Evolutionary conservation across 2,797 vertebrate species (phyloP), one percentile per base, ranked within the genome.

Genomic region (Centroberyx gerrardi): DNA sequence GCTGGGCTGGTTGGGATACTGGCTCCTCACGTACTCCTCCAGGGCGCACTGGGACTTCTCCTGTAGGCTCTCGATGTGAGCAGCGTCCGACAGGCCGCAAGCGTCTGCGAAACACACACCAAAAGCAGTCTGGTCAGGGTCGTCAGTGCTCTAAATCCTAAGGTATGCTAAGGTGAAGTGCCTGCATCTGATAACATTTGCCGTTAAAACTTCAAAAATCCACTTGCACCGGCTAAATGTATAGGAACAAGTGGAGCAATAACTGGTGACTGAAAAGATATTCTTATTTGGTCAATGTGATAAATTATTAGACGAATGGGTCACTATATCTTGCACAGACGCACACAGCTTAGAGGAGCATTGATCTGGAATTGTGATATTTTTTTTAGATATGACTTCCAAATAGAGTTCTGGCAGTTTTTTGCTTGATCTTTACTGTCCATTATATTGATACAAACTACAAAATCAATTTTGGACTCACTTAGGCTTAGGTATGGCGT

Each of bases 21-120:
- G 98, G 96, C 98, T 99, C 91, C 98, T 94, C 88, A 99, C 98
- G 22, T 99, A 99, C 77, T 99, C 98, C 94, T 99, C 98, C 90
- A 99, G 94, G 60, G 98, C 98, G 86, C 98, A 99, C 91, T 99
- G 98, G 63, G 98, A 99, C 88, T 99, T 99, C 95, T 99, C 98
- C 88, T 99, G 98, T 74, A 99, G 96, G 92, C 97, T 98, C 91
- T 99, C 98, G 94, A 99, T 98, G 94, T 99, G 98, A 86, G 97
- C 97, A 68, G 97, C 97, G 88, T 99, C 98, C 89, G 97, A 99
- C 91, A 99, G 96, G 95, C 97, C 97, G 90, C 98, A 99, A 92
- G 98, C 97, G 90, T 99, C 98, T 99, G 94, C 59, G 62, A 53
- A 76, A 81, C 56, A 90, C 72, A 87, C 71, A 82, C 65, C 48